Evolutionary conservation across 2,797 vertebrate species (phyloP).

Genomic region (Myripristis jacobus): DNA sequence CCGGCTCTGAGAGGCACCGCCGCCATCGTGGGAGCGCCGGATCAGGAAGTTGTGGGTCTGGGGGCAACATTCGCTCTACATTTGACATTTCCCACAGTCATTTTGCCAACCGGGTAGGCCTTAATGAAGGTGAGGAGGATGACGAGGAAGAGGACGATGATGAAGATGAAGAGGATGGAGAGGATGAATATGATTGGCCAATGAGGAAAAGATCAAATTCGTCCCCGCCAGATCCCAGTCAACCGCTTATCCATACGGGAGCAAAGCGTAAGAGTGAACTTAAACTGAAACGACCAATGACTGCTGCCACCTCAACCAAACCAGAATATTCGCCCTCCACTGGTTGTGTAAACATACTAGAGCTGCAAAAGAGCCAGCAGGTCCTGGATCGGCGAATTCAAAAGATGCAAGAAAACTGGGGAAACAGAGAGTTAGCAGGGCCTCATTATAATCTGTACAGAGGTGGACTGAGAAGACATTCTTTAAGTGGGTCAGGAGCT

Average conservation of each 20-base stretch:
- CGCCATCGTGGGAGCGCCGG: constrained; percentile 72
- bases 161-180: constrained; percentile 75
- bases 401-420: constrained; percentile 61
- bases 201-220: constrained; percentile 69
- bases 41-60: constrained; percentile 69
- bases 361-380: constrained; percentile 82
- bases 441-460: constrained; percentile 44
- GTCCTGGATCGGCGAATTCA: constrained; percentile 80
- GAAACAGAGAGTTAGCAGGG: constrained; percentile 29
- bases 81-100: constrained; percentile 48
- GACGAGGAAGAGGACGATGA: constrained; percentile 64
- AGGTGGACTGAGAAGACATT: constrained; percentile 70
- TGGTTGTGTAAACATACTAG: constrained; percentile 77
- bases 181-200: constrained; percentile 65
- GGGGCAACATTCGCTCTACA: constrained; percentile 41
- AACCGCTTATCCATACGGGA: constrained; percentile 55
- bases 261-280: constrained; percentile 57
- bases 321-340: constrained; percentile 79
- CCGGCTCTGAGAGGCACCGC: constrained; percentile 71
- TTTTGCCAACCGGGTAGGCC: constrained; percentile 52
- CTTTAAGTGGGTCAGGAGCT: constrained; percentile 53
- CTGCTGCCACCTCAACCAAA: constrained; percentile 53
- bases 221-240: constrained; percentile 77
- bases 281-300: constrained; percentile 51
- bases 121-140: constrained; percentile 63